Conservation (phyloP, 2,888 invertebrate species). For the Drosophila subsilvestris region DNA sequence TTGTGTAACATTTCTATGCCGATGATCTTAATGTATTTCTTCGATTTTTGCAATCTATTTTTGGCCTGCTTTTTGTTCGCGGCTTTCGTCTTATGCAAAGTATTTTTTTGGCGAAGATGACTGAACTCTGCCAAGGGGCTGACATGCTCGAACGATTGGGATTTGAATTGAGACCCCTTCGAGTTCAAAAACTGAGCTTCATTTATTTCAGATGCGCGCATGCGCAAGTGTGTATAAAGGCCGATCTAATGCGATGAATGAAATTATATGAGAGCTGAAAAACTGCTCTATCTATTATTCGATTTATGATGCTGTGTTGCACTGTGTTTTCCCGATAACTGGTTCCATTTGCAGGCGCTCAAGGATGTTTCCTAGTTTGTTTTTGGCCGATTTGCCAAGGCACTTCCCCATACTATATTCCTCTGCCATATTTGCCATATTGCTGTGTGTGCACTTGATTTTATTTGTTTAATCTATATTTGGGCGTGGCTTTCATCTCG, state of each 20-base stretch:
- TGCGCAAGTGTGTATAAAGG: too few species aligned
- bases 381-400: not conserved
- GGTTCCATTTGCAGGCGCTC: too few species aligned
- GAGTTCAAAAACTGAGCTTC: too few species aligned
- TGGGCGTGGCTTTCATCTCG: slow-evolving; percentile 51
- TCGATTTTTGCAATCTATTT: slow-evolving; percentile 38
- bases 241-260: too few species aligned
- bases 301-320: too few species aligned
- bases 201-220: too few species aligned
- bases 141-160: not conserved
- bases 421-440: not conserved
- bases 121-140: slow-evolving; percentile 16
- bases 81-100: slow-evolving; percentile 33
- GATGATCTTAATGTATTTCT: slow-evolving; percentile 9
- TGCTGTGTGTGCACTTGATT: not conserved
- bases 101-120: slow-evolving; percentile 19
- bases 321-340: too few species aligned
- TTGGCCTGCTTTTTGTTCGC: slow-evolving; percentile 14
- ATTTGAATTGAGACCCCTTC: not conserved
- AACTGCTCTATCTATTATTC: too few species aligned
- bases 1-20: slow-evolving; percentile 23
- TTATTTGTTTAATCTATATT: slow-evolving; percentile 23
- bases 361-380: too few species aligned
- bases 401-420: not conserved
- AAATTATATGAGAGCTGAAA: too few species aligned